Conservation (phyloP, 2,888 invertebrate species). For the Cheiracanthium punctorium region DNA sequence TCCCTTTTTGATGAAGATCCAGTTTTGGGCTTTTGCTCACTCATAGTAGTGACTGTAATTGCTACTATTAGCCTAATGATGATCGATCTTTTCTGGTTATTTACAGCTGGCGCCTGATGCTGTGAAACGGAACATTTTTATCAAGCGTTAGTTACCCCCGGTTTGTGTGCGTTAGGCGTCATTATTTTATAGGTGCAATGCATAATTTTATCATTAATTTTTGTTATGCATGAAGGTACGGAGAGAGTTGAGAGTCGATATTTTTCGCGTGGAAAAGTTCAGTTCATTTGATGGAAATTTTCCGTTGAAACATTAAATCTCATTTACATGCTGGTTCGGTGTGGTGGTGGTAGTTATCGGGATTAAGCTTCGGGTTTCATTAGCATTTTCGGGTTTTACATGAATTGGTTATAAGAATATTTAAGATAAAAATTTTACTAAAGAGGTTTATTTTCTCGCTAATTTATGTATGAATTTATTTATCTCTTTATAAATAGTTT, state of each 20-base stretch:
- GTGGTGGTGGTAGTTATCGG: no score
- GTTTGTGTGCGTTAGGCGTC: background rate
- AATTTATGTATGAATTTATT: no score
- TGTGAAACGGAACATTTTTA: background rate
- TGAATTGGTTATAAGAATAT: no score
- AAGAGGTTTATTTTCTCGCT: no score
- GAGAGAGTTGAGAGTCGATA: background rate
- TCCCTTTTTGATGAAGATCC: background rate
- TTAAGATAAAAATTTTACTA: no score
- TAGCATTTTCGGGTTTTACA: no score
- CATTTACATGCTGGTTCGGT: no score
- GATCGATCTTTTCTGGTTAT: conserved; percentile 14
- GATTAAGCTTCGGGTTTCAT: no score
- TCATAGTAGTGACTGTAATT: background rate
- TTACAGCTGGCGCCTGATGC: background rate
- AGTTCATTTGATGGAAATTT: background rate
- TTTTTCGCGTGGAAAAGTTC: background rate
- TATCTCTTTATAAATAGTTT: no score
- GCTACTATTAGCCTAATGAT: conserved; percentile 10
- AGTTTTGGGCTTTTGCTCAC: background rate
- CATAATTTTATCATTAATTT: background rate
- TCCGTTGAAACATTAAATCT: no score
- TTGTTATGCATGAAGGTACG: background rate
- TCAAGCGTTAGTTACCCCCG: background rate
- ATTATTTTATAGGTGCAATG: background rate